Conservation (phyloP, 2,888 invertebrate genomes). For the Eustalomyia histrio region DNA sequence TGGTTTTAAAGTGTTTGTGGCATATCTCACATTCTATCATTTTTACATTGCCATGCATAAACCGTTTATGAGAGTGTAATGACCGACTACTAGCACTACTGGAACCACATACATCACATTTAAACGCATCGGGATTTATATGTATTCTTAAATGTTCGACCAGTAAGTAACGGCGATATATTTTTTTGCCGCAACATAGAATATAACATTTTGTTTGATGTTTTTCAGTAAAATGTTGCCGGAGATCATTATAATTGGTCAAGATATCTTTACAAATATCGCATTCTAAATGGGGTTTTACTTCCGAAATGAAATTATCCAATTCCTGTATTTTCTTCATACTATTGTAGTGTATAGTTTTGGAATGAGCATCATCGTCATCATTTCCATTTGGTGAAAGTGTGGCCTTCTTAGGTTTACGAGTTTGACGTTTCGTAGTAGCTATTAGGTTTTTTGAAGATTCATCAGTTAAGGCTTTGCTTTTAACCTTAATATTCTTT, state of each 20-base stretch:
- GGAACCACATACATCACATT: slow-evolving; percentile 66
- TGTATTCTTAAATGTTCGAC: slow-evolving; percentile 67
- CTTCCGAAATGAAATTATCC: slow-evolving; percentile 64
- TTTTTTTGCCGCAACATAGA: slow-evolving; percentile 66
- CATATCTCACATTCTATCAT: slow-evolving; percentile 64
- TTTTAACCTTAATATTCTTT: not conserved
- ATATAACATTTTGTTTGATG: slow-evolving; percentile 66
- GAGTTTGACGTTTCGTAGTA: not conserved
- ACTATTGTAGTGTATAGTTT: slow-evolving; percentile 31
- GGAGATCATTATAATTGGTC: slow-evolving; percentile 59
- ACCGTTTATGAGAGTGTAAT: slow-evolving; percentile 62
- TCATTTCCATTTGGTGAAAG: not conserved
- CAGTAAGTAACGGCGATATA: slow-evolving; percentile 64
- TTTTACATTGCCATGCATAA: slow-evolving; percentile 51
- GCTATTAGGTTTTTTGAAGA: not conserved
- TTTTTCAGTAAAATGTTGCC: slow-evolving; percentile 60
- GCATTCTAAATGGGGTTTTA: slow-evolving; percentile 64
- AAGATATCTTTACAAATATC: slow-evolving; percentile 57
- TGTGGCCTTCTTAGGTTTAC: not conserved
- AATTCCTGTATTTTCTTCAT: slow-evolving; percentile 53
- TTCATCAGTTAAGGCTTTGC: not conserved
- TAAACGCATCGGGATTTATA: slow-evolving; percentile 66
- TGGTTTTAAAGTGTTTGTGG: slow-evolving; percentile 57
- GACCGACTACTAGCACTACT: slow-evolving; percentile 58
- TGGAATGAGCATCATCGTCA: slow-evolving; percentile 15